A percentile compares a stretch with the other conserved stretches of the same genome.
Conservation (phyloP, 1,140 invertebrate species). For the Drosophila nigromelanica region DNA sequence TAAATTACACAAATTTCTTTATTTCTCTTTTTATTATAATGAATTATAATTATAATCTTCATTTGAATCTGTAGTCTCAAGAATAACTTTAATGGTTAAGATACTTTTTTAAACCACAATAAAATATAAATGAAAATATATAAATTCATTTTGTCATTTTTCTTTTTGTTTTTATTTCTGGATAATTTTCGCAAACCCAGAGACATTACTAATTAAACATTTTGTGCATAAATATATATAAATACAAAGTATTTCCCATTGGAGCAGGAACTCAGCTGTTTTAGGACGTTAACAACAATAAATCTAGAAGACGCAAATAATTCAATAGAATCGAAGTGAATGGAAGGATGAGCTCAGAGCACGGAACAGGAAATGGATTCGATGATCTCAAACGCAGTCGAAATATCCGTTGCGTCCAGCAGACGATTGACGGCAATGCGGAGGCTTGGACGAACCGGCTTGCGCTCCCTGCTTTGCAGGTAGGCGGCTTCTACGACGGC, state of each 20-base stretch:
- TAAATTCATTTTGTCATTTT: neutral
- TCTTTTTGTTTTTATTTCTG: conserved; percentile 1
- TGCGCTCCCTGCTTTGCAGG: conserved; percentile 86
- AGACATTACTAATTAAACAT: neutral
- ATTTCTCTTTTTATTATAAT: no score
- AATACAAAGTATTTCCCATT: neutral
- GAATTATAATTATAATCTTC: neutral
- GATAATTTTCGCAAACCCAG: neutral
- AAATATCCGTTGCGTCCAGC: conserved; percentile 86
- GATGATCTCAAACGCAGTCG: conserved; percentile 59
- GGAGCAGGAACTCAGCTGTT: conserved; percentile 2
- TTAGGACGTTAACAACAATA: conserved; percentile 28
- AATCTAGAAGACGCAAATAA: conserved; percentile 11
- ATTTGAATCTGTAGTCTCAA: no score
- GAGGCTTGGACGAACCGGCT: conserved; percentile 87
- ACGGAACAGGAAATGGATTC: conserved; percentile 55
- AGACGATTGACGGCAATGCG: conserved; percentile 87
- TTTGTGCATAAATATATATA: conserved; percentile 13
- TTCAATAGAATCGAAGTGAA: conserved; percentile 11
- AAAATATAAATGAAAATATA: neutral
- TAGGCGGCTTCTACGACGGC: conserved; percentile 88
- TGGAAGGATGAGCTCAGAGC: conserved; percentile 30
- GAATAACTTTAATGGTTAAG: no score
- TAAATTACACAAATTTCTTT: neutral
- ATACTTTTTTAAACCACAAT: neutral